Evolutionary conservation across 2,888 invertebrate species (phyloP), one percentile per base, ranked within the genome.

Genomic region (Eumerus sabulonum): DNA sequence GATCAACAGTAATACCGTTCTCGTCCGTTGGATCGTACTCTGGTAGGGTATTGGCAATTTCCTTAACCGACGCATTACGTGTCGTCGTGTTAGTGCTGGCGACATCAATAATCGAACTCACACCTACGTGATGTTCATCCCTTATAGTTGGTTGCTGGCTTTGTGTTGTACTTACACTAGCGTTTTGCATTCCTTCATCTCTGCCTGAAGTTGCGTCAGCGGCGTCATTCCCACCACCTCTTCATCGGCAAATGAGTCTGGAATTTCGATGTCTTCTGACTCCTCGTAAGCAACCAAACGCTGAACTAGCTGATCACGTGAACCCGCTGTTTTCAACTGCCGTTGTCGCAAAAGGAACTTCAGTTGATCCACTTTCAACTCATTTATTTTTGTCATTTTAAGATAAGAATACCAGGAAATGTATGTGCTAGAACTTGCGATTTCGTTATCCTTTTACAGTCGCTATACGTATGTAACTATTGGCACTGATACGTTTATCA

Each of bases 21-120:
- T 67, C 67, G 16, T 36, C 38, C 36, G 47, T 36, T 45, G 60
- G 70, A 60, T 62, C 62, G 51, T 54, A 70, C 16, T 70, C 54
- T 14, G 60, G 70, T 54, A 70, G 45, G n/a, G 62, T 60, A 19
- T 62, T 62, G 12, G 54, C 60, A 42, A 70, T 70, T 47, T 59
- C 59, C 19, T 59, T 68, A 42, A 57, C 67, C 40, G 67, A 67
- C 42, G 56, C 56, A 56, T 44, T 42, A 14, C 56, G 42, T 56
- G 42, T 42, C n/a, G 54, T 56, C 42, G 19, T 56, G 42, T 56
- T 56, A 56, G 54, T 56, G 54, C 12, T 56, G 54, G 17, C 40
- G 17, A 18, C 42, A 56, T 56, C 54, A 56, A 42, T 18, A 42
- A 56, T 42, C 54, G 18, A 42, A 56, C 40, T 17, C 42, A 27